Base-by-base conservation (phyloP, 2,888 invertebrate species). In the Morpho helenor region DNA sequence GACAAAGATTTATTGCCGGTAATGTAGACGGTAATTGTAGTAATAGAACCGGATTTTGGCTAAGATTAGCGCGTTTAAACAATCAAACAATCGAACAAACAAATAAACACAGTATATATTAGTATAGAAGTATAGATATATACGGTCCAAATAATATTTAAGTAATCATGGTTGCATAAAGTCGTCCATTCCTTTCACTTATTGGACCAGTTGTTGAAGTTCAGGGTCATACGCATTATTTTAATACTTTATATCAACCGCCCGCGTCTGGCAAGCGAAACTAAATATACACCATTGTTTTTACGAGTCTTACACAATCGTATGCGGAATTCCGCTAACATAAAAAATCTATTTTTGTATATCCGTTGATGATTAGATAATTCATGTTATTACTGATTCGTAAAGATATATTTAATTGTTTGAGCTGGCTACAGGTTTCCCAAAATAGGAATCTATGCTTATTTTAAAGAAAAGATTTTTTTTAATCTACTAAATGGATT, bases 171-270 rank as follows among this genome's bases (percentile, higher is more conserved):
- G n/a, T n/a, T 55, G 57, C 46, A 63, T 61, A 46, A 47, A 8
- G 10, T 56, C 43, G 41, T 54, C 60, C 56, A 46, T 22, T 56
- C 63, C 63, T 60, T 63, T 63, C 61, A 63, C 63, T 63, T 48
- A 43, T 48, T 49, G 49, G 43, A 50, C 49, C 53, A 56, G 53
- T 59, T 47, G 55, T 61, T 58, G 63, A 63, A 63, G 63, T 63
- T 63, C 63, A 63, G 60, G 60, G 61, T 63, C 58, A 54, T 7
- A 54, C 48, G 40, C 43, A 50, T 50, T 56, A 51, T 56, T 39
- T 45, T 56, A 45, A 9, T 31, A 52, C 48, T 47, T 16, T 48
- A 48, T 42, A 41, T 42, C 48, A 48, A 42, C 48, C 31, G 54
- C 42, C 22, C n/a, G 41, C n/a, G 54, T 48, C 54, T 48, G 54